phyloP scores from a whole-genome alignment of 2,113 vertebrate genomes.

The Rostratula benghalensis region DNA sequence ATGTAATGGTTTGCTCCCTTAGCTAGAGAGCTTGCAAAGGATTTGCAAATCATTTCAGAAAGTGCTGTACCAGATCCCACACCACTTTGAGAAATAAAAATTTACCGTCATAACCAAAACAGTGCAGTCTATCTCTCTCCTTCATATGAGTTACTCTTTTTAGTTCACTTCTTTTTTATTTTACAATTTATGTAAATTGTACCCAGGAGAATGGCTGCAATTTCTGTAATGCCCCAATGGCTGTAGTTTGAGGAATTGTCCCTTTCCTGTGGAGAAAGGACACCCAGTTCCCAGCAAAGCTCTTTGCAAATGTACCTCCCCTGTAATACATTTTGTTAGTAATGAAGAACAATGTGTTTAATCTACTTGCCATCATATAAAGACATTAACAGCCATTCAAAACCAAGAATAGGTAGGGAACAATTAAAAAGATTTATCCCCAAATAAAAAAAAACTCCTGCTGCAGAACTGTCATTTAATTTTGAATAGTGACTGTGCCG shows the following conservation, averaged over 20 bases:
- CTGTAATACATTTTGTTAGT: not conserved
- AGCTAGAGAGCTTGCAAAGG: not conserved
- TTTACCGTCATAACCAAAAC: not conserved
- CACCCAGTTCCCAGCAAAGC: not conserved
- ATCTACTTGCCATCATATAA: not conserved
- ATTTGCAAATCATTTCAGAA: not conserved
- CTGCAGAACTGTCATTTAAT: conserved; percentile 25
- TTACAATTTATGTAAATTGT: not conserved
- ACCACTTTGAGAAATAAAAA: not conserved
- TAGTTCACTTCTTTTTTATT: not conserved
- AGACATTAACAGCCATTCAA: conserved; percentile 11
- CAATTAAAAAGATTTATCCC: conserved; percentile 42
- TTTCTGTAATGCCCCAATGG: not conserved
- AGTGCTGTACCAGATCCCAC: not conserved
- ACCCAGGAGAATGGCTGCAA: not conserved
- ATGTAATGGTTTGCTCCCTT: not conserved
- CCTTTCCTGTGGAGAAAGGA: not conserved
- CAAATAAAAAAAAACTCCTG: conserved; percentile 1
- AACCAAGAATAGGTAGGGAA: not conserved
- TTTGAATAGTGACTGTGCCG: not conserved
- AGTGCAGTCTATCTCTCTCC: not conserved
- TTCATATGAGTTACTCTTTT: not conserved
- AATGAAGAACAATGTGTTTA: not conserved
- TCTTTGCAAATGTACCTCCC: not conserved
- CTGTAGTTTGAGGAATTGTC: not conserved